A percentile compares a stretch with the other conserved stretches of the same genome.
Conservation (phyloP, 1,140 invertebrate species). For the Hyphantria cunea region DNA sequence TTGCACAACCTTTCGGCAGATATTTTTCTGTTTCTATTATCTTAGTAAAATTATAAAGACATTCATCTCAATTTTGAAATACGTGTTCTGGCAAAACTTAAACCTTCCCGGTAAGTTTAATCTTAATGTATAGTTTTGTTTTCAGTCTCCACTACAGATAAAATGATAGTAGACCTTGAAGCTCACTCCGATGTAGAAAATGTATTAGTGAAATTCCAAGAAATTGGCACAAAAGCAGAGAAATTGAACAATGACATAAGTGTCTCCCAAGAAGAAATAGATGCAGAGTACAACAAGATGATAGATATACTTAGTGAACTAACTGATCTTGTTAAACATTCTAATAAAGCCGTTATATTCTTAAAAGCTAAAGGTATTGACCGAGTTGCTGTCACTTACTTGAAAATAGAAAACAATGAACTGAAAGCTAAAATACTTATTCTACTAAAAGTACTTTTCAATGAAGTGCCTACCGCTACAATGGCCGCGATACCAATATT, state of each 20-base stretch:
- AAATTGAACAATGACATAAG: constrained; percentile 35
- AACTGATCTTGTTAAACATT: constrained; percentile 34
- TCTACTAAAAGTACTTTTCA: constrained; percentile 49
- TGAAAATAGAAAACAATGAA: constrained; percentile 34
- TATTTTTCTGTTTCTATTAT: not conserved
- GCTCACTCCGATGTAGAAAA: constrained; percentile 32
- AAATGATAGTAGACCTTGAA: not conserved
- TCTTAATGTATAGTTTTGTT: not conserved
- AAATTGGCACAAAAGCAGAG: constrained; percentile 20
- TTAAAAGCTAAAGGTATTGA: constrained; percentile 53
- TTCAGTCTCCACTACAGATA: not conserved
- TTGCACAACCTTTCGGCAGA: not conserved
- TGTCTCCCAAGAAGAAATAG: constrained; percentile 36
- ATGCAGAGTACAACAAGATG: constrained; percentile 43
- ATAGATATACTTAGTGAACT: constrained; percentile 38
- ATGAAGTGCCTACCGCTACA: constrained; percentile 47
- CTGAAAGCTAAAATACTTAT: constrained; percentile 43
- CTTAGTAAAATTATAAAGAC: not conserved
- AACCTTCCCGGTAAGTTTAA: not conserved
- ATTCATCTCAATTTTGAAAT: not conserved
- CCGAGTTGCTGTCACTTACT: constrained; percentile 43
- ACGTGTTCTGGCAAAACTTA: not conserved
- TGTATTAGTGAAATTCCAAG: constrained; percentile 42
- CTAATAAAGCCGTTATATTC: constrained; percentile 46
- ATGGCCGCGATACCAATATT: constrained; percentile 43